Conservation (phyloP, 2,888 invertebrate genomes). For the Troides helena region DNA sequence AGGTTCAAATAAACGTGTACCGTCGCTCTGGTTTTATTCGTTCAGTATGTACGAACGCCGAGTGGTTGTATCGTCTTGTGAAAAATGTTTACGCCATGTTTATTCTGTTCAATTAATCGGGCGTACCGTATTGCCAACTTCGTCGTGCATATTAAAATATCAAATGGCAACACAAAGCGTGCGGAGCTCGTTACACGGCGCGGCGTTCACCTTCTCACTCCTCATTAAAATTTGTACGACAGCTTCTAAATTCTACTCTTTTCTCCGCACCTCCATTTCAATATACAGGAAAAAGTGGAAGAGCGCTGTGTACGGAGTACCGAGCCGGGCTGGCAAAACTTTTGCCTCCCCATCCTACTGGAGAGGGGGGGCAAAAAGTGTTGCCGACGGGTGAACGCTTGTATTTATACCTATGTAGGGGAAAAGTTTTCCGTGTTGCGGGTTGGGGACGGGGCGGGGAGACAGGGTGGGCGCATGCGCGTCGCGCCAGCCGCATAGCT, state of each 20-base stretch:
- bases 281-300: slow-evolving; percentile 80
- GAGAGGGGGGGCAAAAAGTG: slow-evolving; percentile 74
- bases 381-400: slow-evolving; percentile 75
- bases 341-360: slow-evolving; percentile 68
- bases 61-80: not conserved
- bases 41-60: not conserved
- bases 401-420: slow-evolving; percentile 76
- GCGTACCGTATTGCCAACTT: slow-evolving; percentile 39
- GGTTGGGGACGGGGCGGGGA: slow-evolving; percentile 59
- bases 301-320: slow-evolving; percentile 78
- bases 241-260: slow-evolving; percentile 80
- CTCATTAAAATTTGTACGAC: slow-evolving; percentile 80
- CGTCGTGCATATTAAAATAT: slow-evolving; percentile 49
- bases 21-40: not conserved
- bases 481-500: slow-evolving; percentile 56
- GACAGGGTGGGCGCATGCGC: slow-evolving; percentile 68
- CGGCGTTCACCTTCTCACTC: slow-evolving; percentile 67
- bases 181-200: slow-evolving; percentile 59
- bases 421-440: slow-evolving; percentile 81
- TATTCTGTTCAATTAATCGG: slow-evolving; percentile 41
- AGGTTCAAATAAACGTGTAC: not conserved
- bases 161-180: slow-evolving; percentile 46
- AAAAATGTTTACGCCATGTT: slow-evolving; percentile 37
- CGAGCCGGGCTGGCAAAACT: slow-evolving; percentile 75
- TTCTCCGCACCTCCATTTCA: slow-evolving; percentile 80